Percentiles rank a stretch among this genome's conserved stretches.
Conservation (phyloP, 2,113 vertebrate species). For the Tympanuchus pallidicinctus region DNA sequence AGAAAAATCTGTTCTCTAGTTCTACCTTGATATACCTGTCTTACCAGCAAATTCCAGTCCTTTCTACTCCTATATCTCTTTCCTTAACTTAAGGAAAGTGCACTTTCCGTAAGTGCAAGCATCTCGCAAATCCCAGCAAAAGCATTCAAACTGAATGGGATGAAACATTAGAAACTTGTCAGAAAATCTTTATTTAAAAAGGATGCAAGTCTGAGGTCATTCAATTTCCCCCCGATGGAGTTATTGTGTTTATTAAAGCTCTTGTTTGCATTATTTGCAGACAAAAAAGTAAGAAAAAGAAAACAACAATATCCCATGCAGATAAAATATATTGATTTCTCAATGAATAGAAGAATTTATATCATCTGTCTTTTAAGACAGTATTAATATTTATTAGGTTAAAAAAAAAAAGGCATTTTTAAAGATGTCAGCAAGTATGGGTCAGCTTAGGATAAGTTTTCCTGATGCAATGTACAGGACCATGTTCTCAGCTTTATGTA, state of each 20-base stretch:
- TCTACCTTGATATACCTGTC: slow-evolving; percentile 43
- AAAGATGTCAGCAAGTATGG: not conserved
- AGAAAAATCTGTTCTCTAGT: slow-evolving; percentile 60
- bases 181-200: slow-evolving; percentile 55
- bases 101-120: not conserved
- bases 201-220: slow-evolving; percentile 49
- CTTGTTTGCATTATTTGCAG: slow-evolving; percentile 69
- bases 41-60: slow-evolving; percentile 44
- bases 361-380: slow-evolving; percentile 49
- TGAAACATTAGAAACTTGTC: slow-evolving; percentile 52
- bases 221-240: slow-evolving; percentile 27
- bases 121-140: slow-evolving; percentile 55
- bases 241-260: slow-evolving; percentile 74
- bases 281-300: slow-evolving; percentile 22
- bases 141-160: slow-evolving; percentile 39
- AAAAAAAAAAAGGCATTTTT: not conserved
- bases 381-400: slow-evolving; percentile 62
- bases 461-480: slow-evolving; percentile 18
- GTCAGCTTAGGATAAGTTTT: slow-evolving; percentile 16
- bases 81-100: not conserved
- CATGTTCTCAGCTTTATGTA: slow-evolving; percentile 25
- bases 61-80: not conserved
- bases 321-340: slow-evolving; percentile 69
- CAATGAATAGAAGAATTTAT: slow-evolving; percentile 54
- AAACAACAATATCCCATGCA: slow-evolving; percentile 9